phyloP scores from a whole-genome alignment of 2,113 vertebrate genomes.

The Irena cyanogastra region DNA sequence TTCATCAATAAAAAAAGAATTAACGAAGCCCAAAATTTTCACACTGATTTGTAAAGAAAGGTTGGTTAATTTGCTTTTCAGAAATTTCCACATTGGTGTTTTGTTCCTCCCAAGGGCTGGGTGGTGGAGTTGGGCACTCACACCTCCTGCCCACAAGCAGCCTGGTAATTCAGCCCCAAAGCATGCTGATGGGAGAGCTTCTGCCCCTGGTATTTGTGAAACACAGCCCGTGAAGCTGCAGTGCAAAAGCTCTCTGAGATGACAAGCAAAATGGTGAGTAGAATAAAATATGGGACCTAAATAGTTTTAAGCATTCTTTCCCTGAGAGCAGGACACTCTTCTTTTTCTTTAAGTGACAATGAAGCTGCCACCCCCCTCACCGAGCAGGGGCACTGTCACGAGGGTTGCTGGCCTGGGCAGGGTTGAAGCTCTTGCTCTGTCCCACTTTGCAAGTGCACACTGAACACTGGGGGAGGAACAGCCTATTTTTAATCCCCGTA shows the following conservation, averaged over 20 bases:
- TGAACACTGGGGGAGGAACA: neutral
- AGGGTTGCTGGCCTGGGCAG: neutral
- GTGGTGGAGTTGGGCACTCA: neutral
- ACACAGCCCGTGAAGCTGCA: neutral
- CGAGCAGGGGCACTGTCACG: neutral
- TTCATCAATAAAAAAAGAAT: neutral
- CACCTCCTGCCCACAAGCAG: neutral
- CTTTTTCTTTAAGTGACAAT: neutral
- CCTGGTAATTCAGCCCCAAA: neutral
- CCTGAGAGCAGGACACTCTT: neutral
- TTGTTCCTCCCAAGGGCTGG: neutral
- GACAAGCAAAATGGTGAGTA: neutral
- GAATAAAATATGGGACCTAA: neutral
- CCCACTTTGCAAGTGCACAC: accelerated
- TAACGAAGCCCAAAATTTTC: neutral
- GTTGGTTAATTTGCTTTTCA: neutral
- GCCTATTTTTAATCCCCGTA: neutral
- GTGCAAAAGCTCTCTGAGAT: neutral
- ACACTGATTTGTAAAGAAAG: neutral
- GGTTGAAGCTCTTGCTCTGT: neutral
- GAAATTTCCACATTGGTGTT: neutral
- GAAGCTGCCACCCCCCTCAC: neutral
- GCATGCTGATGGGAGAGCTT: neutral
- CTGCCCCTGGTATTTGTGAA: neutral
- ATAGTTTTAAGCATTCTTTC: neutral